These are phyloP conservation scores for Rana temporaria DNA, from an alignment of 2,113 vertebrate species.

Conservation along the genomic window DNA sequence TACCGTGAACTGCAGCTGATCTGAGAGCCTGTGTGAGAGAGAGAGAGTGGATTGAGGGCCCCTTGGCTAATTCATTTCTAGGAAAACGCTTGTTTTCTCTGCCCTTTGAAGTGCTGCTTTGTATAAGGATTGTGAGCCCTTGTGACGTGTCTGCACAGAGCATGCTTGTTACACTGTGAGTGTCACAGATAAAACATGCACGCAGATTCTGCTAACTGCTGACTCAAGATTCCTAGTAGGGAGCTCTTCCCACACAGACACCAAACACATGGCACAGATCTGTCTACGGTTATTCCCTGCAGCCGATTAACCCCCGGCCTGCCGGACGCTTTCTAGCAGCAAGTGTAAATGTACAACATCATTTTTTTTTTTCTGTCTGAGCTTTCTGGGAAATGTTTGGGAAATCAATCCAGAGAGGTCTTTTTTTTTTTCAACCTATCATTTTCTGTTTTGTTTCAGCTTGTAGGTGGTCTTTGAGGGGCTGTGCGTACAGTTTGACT, in stretches of 20 bases:
- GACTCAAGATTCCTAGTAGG: conserved; percentile 53
- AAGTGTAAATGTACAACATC: not conserved
- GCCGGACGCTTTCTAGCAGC: not conserved
- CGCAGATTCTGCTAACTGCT: conserved; percentile 38
- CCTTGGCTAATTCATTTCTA: conserved; percentile 54
- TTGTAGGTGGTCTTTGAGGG: conserved; percentile 32
- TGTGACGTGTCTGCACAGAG: conserved; percentile 50
- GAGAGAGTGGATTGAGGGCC: conserved; percentile 21
- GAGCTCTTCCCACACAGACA: conserved; percentile 51
- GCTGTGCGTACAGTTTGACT: not conserved
- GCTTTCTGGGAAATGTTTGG: conserved; percentile 25
- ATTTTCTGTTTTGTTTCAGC: conserved; percentile 35
- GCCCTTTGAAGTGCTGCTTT: conserved; percentile 56
- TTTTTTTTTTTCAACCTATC: conserved; percentile 15
- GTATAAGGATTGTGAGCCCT: conserved; percentile 34
- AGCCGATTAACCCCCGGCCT: conserved; percentile 14
- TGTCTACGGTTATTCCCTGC: conserved; percentile 12
- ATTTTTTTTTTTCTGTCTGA: not conserved
- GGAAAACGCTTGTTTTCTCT: conserved; percentile 53
- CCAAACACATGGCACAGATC: conserved; percentile 44
- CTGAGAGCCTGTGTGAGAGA: conserved; percentile 36
- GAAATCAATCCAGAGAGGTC: conserved; percentile 20
- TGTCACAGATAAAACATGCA: conserved; percentile 50
- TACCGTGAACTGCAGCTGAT: conserved; percentile 48
- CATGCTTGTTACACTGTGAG: conserved; percentile 48